Conservation (phyloP, 2,888 invertebrate species). For the Drosophila recens region DNA sequence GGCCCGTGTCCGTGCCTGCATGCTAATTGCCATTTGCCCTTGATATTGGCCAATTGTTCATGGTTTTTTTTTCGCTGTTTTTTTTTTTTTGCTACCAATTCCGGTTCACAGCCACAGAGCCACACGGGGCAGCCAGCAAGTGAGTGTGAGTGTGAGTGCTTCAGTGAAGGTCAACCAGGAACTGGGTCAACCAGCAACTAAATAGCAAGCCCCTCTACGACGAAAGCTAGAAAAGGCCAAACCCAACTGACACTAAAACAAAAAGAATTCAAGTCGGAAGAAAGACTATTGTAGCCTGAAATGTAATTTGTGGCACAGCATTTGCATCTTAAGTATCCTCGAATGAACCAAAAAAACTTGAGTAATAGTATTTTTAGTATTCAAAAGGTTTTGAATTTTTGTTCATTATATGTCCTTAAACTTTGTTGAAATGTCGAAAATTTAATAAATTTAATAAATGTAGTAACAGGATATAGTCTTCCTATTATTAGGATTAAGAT, state of each 20-base stretch:
- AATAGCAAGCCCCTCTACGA: slow-evolving; percentile 1
- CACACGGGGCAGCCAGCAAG: slow-evolving; percentile 2
- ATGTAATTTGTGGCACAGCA: not conserved
- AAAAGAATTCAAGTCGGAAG: not conserved
- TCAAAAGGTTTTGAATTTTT: not conserved
- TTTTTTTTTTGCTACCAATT: slow-evolving; percentile 33
- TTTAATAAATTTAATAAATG: not conserved
- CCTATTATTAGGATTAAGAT: too few species aligned
- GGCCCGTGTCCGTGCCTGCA: slow-evolving; percentile 24
- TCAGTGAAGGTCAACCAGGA: slow-evolving; percentile 46
- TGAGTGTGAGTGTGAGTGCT: not conserved
- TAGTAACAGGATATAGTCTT: too few species aligned
- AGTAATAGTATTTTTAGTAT: not conserved
- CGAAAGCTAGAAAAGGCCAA: slow-evolving; percentile 5
- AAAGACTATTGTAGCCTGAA: not conserved
- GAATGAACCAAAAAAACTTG: not conserved
- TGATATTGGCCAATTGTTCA: slow-evolving; percentile 57
- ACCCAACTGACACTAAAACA: not conserved
- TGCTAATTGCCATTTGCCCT: slow-evolving; percentile 47
- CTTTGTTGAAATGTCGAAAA: not conserved
- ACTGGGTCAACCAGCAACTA: slow-evolving; percentile 38
- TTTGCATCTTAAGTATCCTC: not conserved
- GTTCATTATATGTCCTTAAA: not conserved
- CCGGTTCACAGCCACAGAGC: slow-evolving; percentile 43
- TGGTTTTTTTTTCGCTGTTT: slow-evolving; percentile 3